phyloP scores from a whole-genome alignment of 2,888 invertebrate genomes.

The Gryllus longicercus region DNA sequence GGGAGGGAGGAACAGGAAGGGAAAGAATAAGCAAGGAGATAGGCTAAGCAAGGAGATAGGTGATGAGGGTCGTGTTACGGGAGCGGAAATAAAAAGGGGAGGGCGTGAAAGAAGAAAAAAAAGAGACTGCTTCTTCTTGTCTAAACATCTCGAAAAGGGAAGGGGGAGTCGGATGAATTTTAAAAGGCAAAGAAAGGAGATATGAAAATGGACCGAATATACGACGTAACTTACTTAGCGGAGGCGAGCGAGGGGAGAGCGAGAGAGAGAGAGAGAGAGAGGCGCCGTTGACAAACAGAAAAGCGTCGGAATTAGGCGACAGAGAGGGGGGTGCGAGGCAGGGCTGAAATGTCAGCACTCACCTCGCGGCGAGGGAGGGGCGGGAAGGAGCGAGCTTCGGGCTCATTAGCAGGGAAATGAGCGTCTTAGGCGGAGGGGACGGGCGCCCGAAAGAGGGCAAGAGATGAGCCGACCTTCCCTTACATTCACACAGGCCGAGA shows the following conservation, averaged over 20 bases:
- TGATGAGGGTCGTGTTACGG: not conserved
- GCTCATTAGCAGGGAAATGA: not conserved
- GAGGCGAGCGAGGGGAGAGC: not conserved
- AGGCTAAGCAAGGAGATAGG: not conserved
- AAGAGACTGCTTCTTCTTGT: too few species aligned
- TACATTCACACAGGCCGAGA: not conserved
- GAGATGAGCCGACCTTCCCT: not conserved
- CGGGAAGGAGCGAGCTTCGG: too few species aligned
- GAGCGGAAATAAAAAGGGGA: not conserved
- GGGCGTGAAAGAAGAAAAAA: too few species aligned
- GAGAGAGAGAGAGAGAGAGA: not conserved
- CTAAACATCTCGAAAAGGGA: too few species aligned
- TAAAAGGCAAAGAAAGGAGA: not conserved
- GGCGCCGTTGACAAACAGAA: too few species aligned
- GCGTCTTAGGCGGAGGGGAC: not conserved
- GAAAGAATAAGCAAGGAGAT: too few species aligned
- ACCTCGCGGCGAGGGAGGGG: too few species aligned
- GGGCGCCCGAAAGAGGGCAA: not conserved
- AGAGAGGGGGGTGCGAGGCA: too few species aligned
- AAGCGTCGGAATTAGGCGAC: too few species aligned
- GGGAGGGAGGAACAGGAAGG: too few species aligned
- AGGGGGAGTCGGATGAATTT: not conserved
- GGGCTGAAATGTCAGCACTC: too few species aligned
- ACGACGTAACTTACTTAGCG: not conserved
- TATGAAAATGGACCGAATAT: slow-evolving; percentile 1